Evolutionary conservation across 2,113 vertebrate genomes (phyloP).

Genomic region (Urocynchramus pylzowi): DNA sequence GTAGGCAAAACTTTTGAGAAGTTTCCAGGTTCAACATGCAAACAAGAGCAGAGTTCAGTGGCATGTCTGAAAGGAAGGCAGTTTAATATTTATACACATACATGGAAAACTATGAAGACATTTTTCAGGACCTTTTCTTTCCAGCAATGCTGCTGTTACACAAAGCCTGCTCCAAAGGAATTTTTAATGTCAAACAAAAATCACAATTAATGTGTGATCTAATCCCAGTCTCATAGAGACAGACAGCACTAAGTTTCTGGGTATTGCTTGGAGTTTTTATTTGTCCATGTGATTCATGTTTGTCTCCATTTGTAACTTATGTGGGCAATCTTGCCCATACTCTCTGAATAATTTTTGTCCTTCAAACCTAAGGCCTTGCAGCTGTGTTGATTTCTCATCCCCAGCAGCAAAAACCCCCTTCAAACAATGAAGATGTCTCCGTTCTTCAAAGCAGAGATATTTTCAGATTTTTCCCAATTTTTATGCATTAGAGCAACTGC

Average conservation of each 20-base stretch:
- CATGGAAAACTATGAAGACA: conserved; percentile 3
- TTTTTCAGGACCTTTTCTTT: conserved; percentile 48
- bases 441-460: background rate
- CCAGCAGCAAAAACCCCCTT: background rate
- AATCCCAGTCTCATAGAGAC: background rate
- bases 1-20: conserved; percentile 47
- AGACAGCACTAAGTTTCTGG: background rate
- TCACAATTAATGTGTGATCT: background rate
- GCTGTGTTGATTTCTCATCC: background rate
- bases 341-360: background rate
- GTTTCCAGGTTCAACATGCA: conserved; percentile 63
- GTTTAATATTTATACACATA: conserved; percentile 43
- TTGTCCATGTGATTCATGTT: background rate
- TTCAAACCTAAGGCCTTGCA: background rate
- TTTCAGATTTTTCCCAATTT: background rate
- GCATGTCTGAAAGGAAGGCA: conserved; percentile 32
- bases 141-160: background rate
- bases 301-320: background rate
- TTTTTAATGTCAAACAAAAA: conserved; percentile 17
- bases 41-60: conserved; percentile 44
- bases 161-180: background rate
- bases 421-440: background rate
- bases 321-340: background rate
- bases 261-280: background rate
- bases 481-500: background rate